These are phyloP conservation scores for Amblyornis subalaris DNA, from an alignment of 2,113 vertebrate species.

Conservation along the genomic window DNA sequence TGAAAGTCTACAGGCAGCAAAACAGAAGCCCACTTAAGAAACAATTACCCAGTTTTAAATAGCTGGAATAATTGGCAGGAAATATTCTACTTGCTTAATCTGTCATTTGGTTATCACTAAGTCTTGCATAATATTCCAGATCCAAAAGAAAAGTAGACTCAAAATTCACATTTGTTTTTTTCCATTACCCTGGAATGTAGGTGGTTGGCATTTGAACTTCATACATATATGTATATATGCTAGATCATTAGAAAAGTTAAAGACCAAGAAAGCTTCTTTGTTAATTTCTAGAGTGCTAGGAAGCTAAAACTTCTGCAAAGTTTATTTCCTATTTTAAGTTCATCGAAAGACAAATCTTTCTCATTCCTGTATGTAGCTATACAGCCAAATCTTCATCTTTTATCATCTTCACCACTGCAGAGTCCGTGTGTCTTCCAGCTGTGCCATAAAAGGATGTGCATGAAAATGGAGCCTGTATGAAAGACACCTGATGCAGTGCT, in stretches of 20 bases:
- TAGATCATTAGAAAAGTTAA: not conserved
- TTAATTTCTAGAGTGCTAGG: not conserved
- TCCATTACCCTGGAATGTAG: not conserved
- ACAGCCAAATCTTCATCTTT: not conserved
- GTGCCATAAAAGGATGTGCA: not conserved
- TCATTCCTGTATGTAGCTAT: not conserved
- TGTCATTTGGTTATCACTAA: not conserved
- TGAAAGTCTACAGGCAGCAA: not conserved
- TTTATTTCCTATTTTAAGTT: not conserved
- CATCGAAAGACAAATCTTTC: not conserved
- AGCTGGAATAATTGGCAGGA: not conserved
- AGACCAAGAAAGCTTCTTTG: not conserved
- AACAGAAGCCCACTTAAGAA: not conserved
- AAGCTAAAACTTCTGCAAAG: not conserved
- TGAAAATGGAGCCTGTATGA: not conserved
- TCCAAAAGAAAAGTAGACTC: not conserved
- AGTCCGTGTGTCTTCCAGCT: not conserved
- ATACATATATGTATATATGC: not conserved
- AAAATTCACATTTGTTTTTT: not conserved
- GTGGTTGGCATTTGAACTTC: not conserved
- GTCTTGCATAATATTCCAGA: not conserved
- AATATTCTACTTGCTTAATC: not conserved
- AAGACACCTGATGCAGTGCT: not conserved
- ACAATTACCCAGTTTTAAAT: not conserved
- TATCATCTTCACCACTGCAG: not conserved